Conservation (phyloP, 2,797 vertebrate species). For the Tenualosa thibaudeaui region DNA sequence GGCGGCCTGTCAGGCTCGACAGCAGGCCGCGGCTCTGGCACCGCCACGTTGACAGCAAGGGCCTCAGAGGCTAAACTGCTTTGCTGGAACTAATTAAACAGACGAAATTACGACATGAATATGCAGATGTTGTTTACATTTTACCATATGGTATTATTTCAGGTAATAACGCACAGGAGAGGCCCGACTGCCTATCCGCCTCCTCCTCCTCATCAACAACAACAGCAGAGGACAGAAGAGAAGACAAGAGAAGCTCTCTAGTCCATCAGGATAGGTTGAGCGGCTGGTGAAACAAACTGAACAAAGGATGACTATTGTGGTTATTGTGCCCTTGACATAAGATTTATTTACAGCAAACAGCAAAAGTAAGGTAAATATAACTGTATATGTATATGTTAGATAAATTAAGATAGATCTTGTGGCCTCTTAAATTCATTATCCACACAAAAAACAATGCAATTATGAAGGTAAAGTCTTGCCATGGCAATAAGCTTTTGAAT, state of each 20-base stretch:
- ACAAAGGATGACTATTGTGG: neutral
- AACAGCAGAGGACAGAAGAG: neutral
- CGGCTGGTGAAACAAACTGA: neutral
- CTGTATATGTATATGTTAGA: neutral
- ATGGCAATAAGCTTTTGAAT: constrained; percentile 41
- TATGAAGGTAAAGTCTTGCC: neutral
- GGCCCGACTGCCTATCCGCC: constrained; percentile 67
- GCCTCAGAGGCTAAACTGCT: constrained; percentile 98
- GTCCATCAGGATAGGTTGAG: neutral
- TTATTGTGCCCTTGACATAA: neutral
- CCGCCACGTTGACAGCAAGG: constrained; percentile 89
- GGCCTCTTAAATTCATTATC: constrained; percentile 18
- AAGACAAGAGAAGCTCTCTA: neutral
- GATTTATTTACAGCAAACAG: neutral
- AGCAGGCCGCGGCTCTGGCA: constrained; percentile 88
- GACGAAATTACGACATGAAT: constrained; percentile 99
- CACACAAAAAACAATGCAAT: neutral
- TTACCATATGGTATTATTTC: constrained; percentile 99
- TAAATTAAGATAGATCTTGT: neutral
- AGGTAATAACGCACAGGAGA: constrained; percentile 94
- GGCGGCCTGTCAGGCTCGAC: constrained; percentile 89
- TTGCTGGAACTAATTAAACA: constrained; percentile 99
- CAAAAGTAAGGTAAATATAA: neutral
- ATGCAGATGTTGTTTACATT: constrained; percentile 99
- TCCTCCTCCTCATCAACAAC: constrained; percentile 4